phyloP scores from a whole-genome alignment of 1,140 invertebrate species.

The Dendroctonus valens region DNA sequence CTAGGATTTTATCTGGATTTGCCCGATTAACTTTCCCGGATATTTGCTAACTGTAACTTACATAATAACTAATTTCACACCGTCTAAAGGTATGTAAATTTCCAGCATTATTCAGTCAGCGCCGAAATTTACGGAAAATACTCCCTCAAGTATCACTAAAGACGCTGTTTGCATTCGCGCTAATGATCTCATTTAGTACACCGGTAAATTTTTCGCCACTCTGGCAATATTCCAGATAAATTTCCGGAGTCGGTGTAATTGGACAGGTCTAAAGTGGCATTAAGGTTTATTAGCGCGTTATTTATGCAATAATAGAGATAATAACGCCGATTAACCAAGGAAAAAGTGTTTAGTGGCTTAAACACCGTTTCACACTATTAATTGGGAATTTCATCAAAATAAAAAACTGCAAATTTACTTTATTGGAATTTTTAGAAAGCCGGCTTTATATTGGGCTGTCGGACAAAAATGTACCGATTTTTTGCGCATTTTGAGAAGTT shows the following conservation, averaged over 20 bases:
- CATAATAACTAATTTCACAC: too few species aligned
- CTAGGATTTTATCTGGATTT: neutral
- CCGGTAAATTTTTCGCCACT: slow-evolving; percentile 10
- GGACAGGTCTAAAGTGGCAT: slow-evolving; percentile 12
- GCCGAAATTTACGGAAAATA: neutral
- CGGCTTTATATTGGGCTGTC: too few species aligned
- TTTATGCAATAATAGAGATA: neutral
- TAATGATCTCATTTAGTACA: slow-evolving; percentile 20
- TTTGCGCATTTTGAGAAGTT: neutral
- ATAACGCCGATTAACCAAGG: neutral
- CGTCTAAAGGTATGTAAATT: too few species aligned
- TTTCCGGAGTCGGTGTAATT: slow-evolving; percentile 7
- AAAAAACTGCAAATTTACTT: too few species aligned
- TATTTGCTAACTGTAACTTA: neutral
- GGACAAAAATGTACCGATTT: neutral
- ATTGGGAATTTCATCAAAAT: too few species aligned
- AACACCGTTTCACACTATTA: too few species aligned
- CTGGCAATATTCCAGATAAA: slow-evolving; percentile 20
- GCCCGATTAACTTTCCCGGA: neutral
- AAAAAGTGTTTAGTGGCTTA: too few species aligned
- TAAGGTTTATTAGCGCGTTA: slow-evolving; percentile 3
- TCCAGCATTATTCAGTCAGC: too few species aligned
- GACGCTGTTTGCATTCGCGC: neutral
- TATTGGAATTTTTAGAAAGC: too few species aligned
- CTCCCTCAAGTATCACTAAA: neutral